Conservation (phyloP, 2,888 invertebrate genomes). For the Invenusta paracnida region DNA sequence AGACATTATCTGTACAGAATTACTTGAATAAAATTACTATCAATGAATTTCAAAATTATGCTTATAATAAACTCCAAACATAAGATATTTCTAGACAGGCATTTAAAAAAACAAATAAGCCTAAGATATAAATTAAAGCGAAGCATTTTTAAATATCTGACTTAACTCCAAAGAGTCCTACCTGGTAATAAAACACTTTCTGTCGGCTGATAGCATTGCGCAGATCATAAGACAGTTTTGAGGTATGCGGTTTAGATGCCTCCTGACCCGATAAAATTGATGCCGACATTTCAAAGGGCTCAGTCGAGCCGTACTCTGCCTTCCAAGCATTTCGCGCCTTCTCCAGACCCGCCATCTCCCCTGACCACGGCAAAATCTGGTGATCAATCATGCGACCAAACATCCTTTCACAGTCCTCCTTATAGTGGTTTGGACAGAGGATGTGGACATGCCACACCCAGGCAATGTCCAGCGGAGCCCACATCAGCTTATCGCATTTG, state of each 20-base stretch:
- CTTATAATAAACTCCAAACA: no score
- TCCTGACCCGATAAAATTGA: slow-evolving; percentile 36
- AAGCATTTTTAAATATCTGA: no score
- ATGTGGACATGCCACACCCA: slow-evolving; percentile 63
- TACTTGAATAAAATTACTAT: no score
- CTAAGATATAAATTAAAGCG: no score
- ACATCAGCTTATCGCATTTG: slow-evolving; percentile 48
- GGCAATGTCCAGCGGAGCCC: slow-evolving; percentile 62
- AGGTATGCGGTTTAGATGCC: slow-evolving; percentile 44
- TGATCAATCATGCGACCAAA: slow-evolving; percentile 59
- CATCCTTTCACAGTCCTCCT: slow-evolving; percentile 51
- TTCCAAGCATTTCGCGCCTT: not conserved
- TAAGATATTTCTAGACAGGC: no score
- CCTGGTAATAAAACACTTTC: slow-evolving; percentile 62
- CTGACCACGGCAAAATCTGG: slow-evolving; percentile 50
- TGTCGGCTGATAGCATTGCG: slow-evolving; percentile 60
- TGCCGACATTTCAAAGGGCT: slow-evolving; percentile 51
- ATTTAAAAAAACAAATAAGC: no score
- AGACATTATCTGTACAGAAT: no score
- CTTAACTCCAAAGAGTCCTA: no score
- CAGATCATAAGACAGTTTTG: slow-evolving; percentile 58
- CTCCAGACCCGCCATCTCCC: not conserved
- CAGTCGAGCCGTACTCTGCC: slow-evolving; percentile 42
- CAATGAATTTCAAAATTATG: no score
- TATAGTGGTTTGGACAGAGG: slow-evolving; percentile 55